A percentile compares a stretch with the other conserved stretches of the same genome.
These are phyloP conservation scores for Dermochelys coriacea DNA, from an alignment of 2,797 vertebrate species.

Conservation along the genomic window DNA sequence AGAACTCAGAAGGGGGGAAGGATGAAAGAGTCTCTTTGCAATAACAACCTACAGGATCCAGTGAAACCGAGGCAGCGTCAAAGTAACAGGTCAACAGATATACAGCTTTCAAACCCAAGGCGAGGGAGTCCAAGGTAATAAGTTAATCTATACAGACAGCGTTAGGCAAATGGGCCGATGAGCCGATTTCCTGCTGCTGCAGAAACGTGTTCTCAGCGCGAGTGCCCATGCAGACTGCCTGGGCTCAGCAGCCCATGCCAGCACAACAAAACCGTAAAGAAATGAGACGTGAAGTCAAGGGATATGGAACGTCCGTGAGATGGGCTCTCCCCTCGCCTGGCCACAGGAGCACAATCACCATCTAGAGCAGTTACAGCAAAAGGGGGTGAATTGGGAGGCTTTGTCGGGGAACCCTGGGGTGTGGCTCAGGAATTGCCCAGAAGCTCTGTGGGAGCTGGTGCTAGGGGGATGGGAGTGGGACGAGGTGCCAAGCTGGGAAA, in stretches of 20 bases:
- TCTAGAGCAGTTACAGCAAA: background rate
- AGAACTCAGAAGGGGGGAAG: background rate
- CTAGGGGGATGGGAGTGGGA: background rate
- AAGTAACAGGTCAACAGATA: background rate
- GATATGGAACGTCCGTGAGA: background rate
- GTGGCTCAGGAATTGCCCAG: background rate
- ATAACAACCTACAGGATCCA: fast-evolving
- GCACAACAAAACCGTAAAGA: background rate
- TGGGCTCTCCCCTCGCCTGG: background rate
- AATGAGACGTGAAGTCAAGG: background rate
- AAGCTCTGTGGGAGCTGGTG: background rate
- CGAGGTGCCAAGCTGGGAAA: background rate
- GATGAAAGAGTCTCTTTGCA: background rate
- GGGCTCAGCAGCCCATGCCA: background rate
- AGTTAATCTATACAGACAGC: conserved; percentile 65
- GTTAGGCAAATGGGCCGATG: conserved; percentile 21
- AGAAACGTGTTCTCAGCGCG: fast-evolving
- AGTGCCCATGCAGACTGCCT: fast-evolving
- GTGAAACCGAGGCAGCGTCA: background rate
- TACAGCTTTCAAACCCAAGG: background rate
- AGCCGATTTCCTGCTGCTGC: fast-evolving
- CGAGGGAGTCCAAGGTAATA: background rate
- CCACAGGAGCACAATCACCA: background rate
- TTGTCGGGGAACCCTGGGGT: background rate
- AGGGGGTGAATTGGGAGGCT: background rate